Evolutionary conservation across 1,140 invertebrate species (phyloP), one percentile per base, ranked within the genome.

Genomic region (Lordiphosa stackelbergi): DNA sequence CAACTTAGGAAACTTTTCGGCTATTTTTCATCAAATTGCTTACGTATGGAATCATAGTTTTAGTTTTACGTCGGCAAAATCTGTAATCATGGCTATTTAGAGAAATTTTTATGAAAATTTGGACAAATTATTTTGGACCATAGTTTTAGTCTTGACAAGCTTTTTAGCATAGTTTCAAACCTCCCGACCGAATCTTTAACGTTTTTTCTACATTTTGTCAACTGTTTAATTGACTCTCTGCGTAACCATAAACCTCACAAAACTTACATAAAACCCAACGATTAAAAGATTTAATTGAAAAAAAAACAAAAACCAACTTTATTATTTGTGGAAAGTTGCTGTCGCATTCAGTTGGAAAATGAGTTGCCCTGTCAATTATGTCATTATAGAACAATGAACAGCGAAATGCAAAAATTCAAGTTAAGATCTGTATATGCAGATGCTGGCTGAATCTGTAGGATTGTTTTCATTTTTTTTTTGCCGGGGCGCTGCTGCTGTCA

Each of bases 341-440:
- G 22, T 51, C 68, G 63, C 73, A 68, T 55, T 75, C 47, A 40
- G 53, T 28, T 51, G 73, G 63, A 75, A 75, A 78, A 75, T 78
- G 52, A 68, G 55, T 31, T 46, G 59, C 13, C 48, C 69, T 69
- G 73, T 72, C 73, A 72, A 75, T 75, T 75, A 77, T 55, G 57
- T 72, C 63, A 68, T 75, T 70, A 63, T 47, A 77, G 73, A 75
- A 75, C 73, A 75, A 75, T 78, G 72, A 66, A 22, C 19, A 22
- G 19, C 19, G 19, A 22, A 22, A 22, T 24, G 22, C 22, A 24
- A n/a, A 54, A 54, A 42, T n/a, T 22, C 49, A 31, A 59, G 66
- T 56, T 68, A 58, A 74, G 71, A 74, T 73, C 60, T 65, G 53
- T 54, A 73, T 72, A 75, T 72, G 73, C 73, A 72, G 69, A 77